Conservation (phyloP, 2,888 invertebrate species). For the Ypsolopha sequella region DNA sequence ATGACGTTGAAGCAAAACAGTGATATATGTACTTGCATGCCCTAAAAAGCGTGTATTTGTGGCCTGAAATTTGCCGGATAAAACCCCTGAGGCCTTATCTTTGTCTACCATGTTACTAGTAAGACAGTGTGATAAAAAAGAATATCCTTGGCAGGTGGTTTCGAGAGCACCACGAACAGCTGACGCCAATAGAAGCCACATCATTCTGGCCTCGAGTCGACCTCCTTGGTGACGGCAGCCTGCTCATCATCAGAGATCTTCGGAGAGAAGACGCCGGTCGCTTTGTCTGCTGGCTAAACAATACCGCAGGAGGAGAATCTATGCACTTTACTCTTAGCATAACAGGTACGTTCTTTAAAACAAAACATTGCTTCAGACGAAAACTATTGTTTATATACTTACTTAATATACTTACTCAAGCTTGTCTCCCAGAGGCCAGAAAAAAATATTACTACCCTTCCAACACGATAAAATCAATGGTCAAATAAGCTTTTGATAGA, state of each 20-base stretch:
- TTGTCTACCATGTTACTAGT: no score
- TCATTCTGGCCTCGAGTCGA: constrained; percentile 35
- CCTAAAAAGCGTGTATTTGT: no score
- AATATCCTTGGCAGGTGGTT: constrained; percentile 72
- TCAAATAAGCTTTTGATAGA: no score
- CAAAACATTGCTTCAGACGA: neutral
- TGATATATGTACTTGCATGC: no score
- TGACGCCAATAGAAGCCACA: constrained; percentile 76
- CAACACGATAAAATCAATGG: no score
- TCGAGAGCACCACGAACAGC: constrained; percentile 78
- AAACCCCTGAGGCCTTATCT: no score
- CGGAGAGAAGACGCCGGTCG: constrained; percentile 86
- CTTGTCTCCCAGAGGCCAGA: no score
- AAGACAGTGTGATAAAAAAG: neutral
- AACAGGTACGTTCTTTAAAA: constrained; percentile 67
- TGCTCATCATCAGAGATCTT: constrained; percentile 76
- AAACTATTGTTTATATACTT: no score
- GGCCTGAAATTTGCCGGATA: no score
- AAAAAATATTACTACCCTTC: no score
- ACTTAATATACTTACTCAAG: no score
- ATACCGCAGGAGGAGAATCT: constrained; percentile 87
- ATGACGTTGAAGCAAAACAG: no score
- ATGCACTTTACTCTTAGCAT: constrained; percentile 83
- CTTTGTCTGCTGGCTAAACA: constrained; percentile 92
- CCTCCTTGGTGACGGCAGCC: constrained; percentile 61